A percentile compares a stretch with the other conserved stretches of the same genome.
Evolutionary conservation across 2,888 invertebrate genomes (phyloP).

Genomic region (Xanthia togata): DNA sequence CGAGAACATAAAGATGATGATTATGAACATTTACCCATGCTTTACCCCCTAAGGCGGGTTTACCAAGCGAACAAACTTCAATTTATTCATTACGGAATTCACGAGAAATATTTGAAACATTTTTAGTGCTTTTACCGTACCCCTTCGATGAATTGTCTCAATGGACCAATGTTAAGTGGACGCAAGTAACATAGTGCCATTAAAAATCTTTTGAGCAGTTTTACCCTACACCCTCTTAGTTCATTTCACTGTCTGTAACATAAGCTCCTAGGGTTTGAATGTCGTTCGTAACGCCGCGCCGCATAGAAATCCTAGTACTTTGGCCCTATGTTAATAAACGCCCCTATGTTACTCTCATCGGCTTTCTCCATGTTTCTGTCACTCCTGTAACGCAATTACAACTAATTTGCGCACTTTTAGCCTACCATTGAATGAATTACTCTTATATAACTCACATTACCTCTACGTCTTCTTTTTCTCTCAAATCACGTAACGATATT

Average conservation of each 20-base stretch:
- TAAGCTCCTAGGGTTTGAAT: not conserved
- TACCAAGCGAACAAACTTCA: not conserved
- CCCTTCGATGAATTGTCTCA: not conserved
- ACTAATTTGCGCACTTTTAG: not conserved
- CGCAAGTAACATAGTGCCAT: not conserved
- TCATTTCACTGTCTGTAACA: not conserved
- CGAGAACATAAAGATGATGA: constrained; percentile 1
- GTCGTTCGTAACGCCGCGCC: not conserved
- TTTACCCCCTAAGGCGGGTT: not conserved
- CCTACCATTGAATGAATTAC: not conserved
- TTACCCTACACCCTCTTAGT: not conserved
- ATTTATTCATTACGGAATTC: not conserved
- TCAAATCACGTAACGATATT: not conserved
- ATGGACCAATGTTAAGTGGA: not conserved
- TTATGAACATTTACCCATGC: constrained; percentile 19
- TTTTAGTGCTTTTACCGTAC: not conserved
- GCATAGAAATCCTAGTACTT: not conserved
- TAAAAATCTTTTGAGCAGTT: not conserved
- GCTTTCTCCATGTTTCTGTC: not conserved
- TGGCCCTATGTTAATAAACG: not conserved
- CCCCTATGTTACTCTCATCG: not conserved
- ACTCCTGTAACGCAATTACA: not conserved
- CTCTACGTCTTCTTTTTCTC: not conserved
- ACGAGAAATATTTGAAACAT: not conserved
- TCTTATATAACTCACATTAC: not conserved